Base-by-base conservation (phyloP, 2,888 invertebrate species). In the Sussaba pulchella region DNA sequence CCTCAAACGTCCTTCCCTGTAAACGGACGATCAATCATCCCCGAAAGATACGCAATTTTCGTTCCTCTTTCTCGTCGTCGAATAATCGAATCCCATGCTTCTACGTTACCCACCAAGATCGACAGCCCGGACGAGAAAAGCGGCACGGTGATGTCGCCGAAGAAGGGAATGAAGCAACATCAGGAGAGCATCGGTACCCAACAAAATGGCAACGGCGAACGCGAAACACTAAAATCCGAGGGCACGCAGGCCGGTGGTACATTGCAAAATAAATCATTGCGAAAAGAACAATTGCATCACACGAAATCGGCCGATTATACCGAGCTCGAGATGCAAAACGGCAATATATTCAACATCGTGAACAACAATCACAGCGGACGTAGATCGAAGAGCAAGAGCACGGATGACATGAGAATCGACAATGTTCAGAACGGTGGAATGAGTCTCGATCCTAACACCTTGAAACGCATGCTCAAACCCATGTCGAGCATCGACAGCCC, bases 381-480 rank as follows among this genome's bases (percentile, higher is more conserved):
- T 82, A 95, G 96, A 83, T 95, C 94, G 81, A 97, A 97, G 91
- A 97, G 97, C 86, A 98, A 98, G 93, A 97, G 97, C 93, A 97
- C 97, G 69, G 98, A 98, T 92, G 97, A 98, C 90, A 97, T 97
- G 96, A 95, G 92, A 77, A 92, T 92, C 84, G 92, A 92, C 70
- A 92, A 91, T 77, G 88, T 90, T 43, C 90, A 91, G 75, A 91
- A 91, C 73, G 90, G 90, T 80, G 93, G 93, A 39, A 93, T 94
- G 87, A 93, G 92, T 86, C 92, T 96, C 92, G 97, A 97, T 92
- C 96, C 96, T 89, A 96, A 95, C 90, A 98, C 98, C 8, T 94
- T 99, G 87, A 98, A 98, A 92, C 95, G 97, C 84, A 98, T 99
- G 97, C 94, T 99, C 87, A 98, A 98, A 90, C 98, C 98, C 64